Base-by-base conservation (phyloP, 1,140 invertebrate species). In the Leptoteleia sp. region DNA sequence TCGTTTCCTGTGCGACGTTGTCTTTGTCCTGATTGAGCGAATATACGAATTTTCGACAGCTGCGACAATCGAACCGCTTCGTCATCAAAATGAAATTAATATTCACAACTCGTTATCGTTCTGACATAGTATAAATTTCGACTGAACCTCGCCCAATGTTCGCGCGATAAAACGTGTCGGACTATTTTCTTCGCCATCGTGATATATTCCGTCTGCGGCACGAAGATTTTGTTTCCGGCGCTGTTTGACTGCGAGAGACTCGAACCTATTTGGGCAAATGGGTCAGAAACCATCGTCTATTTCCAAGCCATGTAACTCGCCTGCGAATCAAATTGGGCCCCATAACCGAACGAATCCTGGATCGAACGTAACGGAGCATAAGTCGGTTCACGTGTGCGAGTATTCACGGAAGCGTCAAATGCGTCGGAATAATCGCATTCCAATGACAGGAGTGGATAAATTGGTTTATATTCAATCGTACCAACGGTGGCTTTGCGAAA, bases 231-330 rank as follows among this genome's bases (percentile, higher is more conserved):
- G 70, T 27, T 75, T 71, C 68, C 65, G 79, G 57, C 45, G 50
- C 9, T 25, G 25, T 70, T 65, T 48, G 57, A 57, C 43, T 64
- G 38, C 55, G 33, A 72, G 54, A 70, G 54, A 80, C 45, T 33
- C 38, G 67, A 61, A 67, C 6, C 64, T 80, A 84, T 85, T 73
- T 86, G 76, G 83, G 80, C 84, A 85, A 89, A 88, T 87, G 85
- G 85, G 85, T 89, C 83, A 88, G 85, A 87, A 88, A 87, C 79
- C 77, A 86, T 84, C 64, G 68, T 31, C 71, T 82, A 48, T 81
- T 83, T 88, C 86, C 85, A 70, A 82, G 72, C 77, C 82, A 88
- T 87, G 76, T 83, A 89, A 83, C 81, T 81, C 54, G 76, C 13
- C 68, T 55, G 42, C 59, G 55, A 50, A 78, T 64, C 61, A 84